A percentile compares a stretch with the other conserved stretches of the same genome.
Conservation (phyloP, 2,888 invertebrate species). For the Catotricha subobsoleta region DNA sequence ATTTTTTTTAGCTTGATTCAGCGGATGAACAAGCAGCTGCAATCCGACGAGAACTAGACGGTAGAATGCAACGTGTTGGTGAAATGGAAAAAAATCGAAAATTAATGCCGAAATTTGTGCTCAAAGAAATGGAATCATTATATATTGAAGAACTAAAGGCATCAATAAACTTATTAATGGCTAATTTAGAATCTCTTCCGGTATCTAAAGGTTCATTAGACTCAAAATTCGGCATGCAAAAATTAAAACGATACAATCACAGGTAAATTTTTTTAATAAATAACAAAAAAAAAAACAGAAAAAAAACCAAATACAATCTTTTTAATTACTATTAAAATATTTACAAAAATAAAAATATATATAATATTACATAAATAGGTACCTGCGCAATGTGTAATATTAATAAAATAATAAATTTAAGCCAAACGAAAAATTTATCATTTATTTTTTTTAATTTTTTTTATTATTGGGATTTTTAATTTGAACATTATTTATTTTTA, state of each 20-base stretch:
- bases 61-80: constrained; percentile 88
- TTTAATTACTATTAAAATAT: no score
- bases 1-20: constrained; percentile 69
- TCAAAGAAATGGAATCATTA: constrained; percentile 99
- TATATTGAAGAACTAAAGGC: constrained; percentile 97
- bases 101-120: constrained; percentile 96
- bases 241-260: constrained; percentile 95
- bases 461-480: no score
- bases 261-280: no score
- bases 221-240: constrained; percentile 93
- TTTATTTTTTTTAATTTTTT: no score
- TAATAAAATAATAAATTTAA: no score
- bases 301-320: no score
- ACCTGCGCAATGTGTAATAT: no score
- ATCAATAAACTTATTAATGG: constrained; percentile 95
- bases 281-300: no score
- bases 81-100: constrained; percentile 97
- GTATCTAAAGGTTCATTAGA: constrained; percentile 96
- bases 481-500: no score
- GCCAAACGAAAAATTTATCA: no score
- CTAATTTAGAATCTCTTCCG: constrained; percentile 95
- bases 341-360: no score
- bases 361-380: no score
- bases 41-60: constrained; percentile 94
- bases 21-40: constrained; percentile 99